These are phyloP conservation scores for Eidolon helvum DNA, from an alignment of 2,113 vertebrate genomes.

Conservation along the genomic window DNA sequence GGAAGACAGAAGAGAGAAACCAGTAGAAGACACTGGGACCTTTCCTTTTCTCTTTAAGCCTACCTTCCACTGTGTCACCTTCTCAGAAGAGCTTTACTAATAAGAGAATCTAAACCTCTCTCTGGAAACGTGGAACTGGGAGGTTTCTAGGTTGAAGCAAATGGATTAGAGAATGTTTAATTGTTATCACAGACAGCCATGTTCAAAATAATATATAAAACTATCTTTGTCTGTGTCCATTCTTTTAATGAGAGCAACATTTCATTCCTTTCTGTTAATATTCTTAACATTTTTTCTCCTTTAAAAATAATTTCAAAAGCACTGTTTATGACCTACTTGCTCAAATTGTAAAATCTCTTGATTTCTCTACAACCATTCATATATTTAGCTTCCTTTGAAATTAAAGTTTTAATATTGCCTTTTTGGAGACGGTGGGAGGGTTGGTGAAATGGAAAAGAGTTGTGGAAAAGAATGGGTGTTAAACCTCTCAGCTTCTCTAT, in stretches of 20 bases:
- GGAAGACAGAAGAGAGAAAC: background rate
- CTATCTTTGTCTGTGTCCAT: background rate
- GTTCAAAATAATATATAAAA: background rate
- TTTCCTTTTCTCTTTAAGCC: background rate
- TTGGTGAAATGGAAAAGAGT: background rate
- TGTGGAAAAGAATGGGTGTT: background rate
- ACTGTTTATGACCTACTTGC: background rate
- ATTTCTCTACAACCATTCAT: background rate
- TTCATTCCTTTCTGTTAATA: background rate
- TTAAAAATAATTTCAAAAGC: background rate
- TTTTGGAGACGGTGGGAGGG: background rate
- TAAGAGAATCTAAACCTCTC: background rate
- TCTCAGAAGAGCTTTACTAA: background rate
- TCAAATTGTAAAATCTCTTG: background rate
- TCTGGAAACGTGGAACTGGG: background rate
- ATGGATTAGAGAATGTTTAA: background rate
- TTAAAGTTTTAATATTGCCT: background rate
- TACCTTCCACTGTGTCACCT: background rate
- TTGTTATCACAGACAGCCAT: background rate
- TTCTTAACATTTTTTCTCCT: background rate
- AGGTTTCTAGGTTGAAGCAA: background rate
- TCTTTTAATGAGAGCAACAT: background rate
- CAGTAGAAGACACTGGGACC: background rate
- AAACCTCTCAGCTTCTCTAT: background rate
- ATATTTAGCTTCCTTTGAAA: background rate